These are phyloP conservation scores for Globicephala melas DNA, from an alignment of 2,113 vertebrate species.

Conservation along the genomic window DNA sequence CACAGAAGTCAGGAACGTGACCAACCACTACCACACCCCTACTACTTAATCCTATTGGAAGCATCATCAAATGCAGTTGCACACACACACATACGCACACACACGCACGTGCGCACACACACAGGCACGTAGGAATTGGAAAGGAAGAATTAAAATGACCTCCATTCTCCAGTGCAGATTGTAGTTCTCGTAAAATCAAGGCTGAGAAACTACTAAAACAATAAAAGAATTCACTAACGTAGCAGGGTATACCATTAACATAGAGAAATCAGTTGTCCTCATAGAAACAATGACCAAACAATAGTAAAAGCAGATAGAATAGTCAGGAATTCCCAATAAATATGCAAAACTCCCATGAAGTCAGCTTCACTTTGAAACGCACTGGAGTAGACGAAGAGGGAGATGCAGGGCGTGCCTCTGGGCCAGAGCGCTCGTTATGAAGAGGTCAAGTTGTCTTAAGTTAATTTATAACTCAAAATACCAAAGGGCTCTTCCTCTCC, in stretches of 20 bases:
- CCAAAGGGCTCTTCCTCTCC: not conserved
- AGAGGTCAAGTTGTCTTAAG: not conserved
- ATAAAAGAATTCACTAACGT: not conserved
- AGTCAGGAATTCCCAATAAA: not conserved
- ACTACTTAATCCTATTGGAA: not conserved
- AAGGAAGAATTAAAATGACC: not conserved
- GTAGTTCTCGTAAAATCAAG: not conserved
- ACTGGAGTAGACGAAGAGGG: not conserved
- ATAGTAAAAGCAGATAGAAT: not conserved
- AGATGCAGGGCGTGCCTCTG: not conserved
- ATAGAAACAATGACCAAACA: not conserved
- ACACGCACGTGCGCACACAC: rapidly evolving
- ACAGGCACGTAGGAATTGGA: not conserved
- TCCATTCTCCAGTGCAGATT: not conserved
- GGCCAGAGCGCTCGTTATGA: not conserved
- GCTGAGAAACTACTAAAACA: not conserved
- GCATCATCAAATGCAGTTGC: not conserved
- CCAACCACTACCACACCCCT: rapidly evolving
- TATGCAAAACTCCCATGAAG: not conserved
- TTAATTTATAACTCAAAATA: not conserved
- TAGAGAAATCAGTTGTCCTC: not conserved
- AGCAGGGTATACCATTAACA: not conserved
- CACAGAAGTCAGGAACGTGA: not conserved
- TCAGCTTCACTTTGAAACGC: not conserved
- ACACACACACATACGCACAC: not conserved